Base-by-base conservation (phyloP, 2,797 vertebrate species). In the Sarcophilus harrisii region DNA sequence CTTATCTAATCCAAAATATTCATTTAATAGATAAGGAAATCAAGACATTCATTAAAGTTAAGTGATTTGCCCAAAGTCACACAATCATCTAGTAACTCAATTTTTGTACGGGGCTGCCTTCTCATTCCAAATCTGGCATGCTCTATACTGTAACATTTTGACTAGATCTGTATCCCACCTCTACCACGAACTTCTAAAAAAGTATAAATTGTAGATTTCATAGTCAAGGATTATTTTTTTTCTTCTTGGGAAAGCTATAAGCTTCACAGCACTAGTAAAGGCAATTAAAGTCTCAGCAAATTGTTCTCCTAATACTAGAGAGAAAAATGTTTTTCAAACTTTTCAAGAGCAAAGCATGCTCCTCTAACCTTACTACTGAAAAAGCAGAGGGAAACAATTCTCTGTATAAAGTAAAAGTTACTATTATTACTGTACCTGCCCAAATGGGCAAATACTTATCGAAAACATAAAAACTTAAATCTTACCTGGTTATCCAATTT, bases 381-480 rank as follows among this genome's bases (percentile, higher is more conserved):
- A 92, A 94, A 73, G 66, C 45, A 90, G 55, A 95, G 93, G 95
- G 95, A 95, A 90, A 66, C 57, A 92, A 92, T 95, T 96, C 95
- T 91, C 91, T 73, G 91, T 30, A 29, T 54, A 93, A 4, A 90
- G 57, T 49, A 96, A 97, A 96, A 96, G 62, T 96, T 95, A 95
- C 92, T 81, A 95, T 95, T 93, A 55, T 57, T 95, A 87, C 96
- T 92, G 58, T 94, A 94, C 96, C 94, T 57, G 58, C 95, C 21
- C 95, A 73, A 90, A 93, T 94, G 92, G 93, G 94, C 93, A 93
- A 93, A 95, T 52, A 58, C 73, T 92, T 91, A 93, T 93, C 29
- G 32, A 93, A 97, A 95, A 96, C 96, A 97, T 92, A 89, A 14
- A 96, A 91, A 45, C 38, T 91, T 60, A 73, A 96, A 95, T 91